phyloP scores from a whole-genome alignment of 2,888 invertebrate species.

The Petrophora chlorosata region DNA sequence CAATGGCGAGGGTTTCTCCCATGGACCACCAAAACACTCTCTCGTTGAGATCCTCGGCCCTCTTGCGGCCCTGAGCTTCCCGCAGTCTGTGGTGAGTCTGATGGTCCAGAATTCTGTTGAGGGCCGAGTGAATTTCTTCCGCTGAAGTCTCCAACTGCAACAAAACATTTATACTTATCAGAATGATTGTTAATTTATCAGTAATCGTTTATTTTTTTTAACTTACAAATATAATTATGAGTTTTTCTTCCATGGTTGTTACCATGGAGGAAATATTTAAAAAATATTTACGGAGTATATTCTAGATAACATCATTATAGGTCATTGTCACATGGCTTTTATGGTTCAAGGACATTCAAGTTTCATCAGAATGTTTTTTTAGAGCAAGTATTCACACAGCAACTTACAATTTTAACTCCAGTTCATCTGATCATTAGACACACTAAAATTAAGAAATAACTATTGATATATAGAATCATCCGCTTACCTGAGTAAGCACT shows the following conservation, averaged over 20 bases:
- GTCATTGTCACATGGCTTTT: too few relatives aligned
- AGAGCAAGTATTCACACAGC: too few relatives aligned
- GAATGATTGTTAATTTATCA: slow-evolving; percentile 9
- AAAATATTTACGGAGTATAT: too few relatives aligned
- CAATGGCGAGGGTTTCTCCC: slow-evolving; percentile 92
- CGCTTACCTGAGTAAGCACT: slow-evolving; percentile 93
- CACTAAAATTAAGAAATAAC: too few relatives aligned
- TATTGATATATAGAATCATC: too few relatives aligned
- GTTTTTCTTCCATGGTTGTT: too few relatives aligned
- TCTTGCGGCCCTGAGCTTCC: slow-evolving; percentile 96
- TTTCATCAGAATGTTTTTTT: too few relatives aligned
- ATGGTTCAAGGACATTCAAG: too few relatives aligned
- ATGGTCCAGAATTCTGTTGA: slow-evolving; percentile 95
- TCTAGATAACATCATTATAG: too few relatives aligned
- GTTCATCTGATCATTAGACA: too few relatives aligned
- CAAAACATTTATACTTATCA: slow-evolving; percentile 16
- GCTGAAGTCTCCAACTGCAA: slow-evolving; percentile 96
- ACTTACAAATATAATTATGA: neutral
- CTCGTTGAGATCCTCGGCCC: slow-evolving; percentile 98
- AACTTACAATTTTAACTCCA: too few relatives aligned
- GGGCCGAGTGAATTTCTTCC: slow-evolving; percentile 93
- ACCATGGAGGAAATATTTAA: too few relatives aligned
- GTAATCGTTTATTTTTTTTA: neutral
- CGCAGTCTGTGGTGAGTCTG: slow-evolving; percentile 98
- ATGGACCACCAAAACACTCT: slow-evolving; percentile 97